Conservation (phyloP, 2,113 vertebrate genomes). For the Scomber colias region DNA sequence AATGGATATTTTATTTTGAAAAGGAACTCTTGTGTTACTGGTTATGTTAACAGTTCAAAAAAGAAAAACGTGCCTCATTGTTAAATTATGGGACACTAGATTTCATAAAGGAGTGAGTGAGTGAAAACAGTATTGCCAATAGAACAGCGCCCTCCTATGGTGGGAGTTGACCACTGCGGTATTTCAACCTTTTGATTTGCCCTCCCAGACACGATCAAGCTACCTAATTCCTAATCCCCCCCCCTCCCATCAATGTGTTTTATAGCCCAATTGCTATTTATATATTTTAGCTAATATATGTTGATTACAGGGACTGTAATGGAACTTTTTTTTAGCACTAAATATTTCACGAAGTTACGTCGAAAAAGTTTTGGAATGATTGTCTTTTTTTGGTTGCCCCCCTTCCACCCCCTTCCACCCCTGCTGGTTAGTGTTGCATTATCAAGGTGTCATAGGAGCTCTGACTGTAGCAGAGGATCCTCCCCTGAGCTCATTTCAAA, state of each 20-base stretch:
- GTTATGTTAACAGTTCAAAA: neutral
- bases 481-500: constrained; percentile 13
- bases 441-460: constrained; percentile 5
- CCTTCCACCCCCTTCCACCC: neutral
- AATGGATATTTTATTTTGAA: neutral
- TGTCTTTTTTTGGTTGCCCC: neutral
- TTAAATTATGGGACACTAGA: constrained; percentile 20
- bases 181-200: constrained; percentile 17
- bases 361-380: neutral
- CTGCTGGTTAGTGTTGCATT: constrained; percentile 10
- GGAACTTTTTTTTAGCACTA: constrained; percentile 67
- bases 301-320: constrained; percentile 57
- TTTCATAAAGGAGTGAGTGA: constrained; percentile 3
- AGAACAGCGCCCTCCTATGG: constrained; percentile 69
- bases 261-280: constrained; percentile 74
- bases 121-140: constrained; percentile 38
- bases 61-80: constrained; percentile 14
- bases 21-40: neutral
- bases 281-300: constrained; percentile 76
- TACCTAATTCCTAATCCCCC: constrained; percentile 35
- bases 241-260: constrained; percentile 26
- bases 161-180: constrained; percentile 35
- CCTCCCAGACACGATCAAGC: constrained; percentile 37
- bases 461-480: constrained; percentile 2
- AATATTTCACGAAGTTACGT: constrained; percentile 40